A percentile compares a stretch with the other conserved stretches of the same genome.
phyloP scores from a whole-genome alignment of 2,888 invertebrate species.

The Conus canariensis region DNA sequence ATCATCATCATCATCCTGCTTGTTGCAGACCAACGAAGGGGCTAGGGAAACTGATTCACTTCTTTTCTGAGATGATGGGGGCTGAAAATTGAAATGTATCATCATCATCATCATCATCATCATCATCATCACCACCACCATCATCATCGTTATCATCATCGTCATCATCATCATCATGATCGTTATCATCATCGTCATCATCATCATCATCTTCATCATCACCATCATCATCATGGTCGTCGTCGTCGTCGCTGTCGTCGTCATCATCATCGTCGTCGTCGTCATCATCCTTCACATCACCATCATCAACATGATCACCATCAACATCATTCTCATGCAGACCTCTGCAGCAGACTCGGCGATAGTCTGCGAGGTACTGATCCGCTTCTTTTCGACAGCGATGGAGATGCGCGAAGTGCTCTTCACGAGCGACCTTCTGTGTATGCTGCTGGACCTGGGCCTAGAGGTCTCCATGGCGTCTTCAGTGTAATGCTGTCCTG shows the following conservation, averaged over 20 bases:
- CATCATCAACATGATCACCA: not conserved
- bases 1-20: not conserved
- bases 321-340: not conserved
- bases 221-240: too few species aligned
- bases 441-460: too few species aligned
- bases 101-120: not conserved
- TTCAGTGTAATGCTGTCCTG: too few species aligned
- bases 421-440: too few species aligned
- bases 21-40: too few species aligned
- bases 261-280: not conserved
- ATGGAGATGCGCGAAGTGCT: too few species aligned
- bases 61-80: too few species aligned
- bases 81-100: not conserved
- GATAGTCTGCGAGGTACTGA: too few species aligned
- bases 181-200: not conserved
- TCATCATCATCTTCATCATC: not conserved
- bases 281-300: not conserved
- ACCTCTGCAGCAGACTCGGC: too few species aligned
- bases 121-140: not conserved
- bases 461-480: too few species aligned
- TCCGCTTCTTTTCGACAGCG: too few species aligned
- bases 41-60: too few species aligned
- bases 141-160: slow-evolving; percentile 17
- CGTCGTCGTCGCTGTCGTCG: not conserved
- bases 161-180: not conserved